Evolutionary conservation across 2,797 vertebrate species (phyloP).

Genomic region (Galaxias olidus): DNA sequence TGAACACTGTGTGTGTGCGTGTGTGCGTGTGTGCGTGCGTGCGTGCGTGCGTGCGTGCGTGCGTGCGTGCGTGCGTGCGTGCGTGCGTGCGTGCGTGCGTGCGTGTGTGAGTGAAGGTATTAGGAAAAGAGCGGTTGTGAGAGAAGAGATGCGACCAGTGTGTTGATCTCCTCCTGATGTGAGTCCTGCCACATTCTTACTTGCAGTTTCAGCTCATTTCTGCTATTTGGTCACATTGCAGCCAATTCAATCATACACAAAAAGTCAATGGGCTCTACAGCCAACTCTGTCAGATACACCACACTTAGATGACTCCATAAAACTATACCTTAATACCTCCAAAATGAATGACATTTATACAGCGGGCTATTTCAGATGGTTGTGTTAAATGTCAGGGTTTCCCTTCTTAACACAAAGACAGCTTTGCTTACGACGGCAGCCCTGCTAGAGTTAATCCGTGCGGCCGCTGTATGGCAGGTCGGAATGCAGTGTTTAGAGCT

Average conservation of each 20-base stretch:
- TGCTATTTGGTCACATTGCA: no score
- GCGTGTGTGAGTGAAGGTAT: neutral
- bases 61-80: slow-evolving; percentile 12
- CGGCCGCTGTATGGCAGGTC: slow-evolving; percentile 17
- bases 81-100: slow-evolving; percentile 11
- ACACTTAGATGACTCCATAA: no score
- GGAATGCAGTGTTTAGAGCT: slow-evolving; percentile 36
- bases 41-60: slow-evolving; percentile 10
- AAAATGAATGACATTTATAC: no score
- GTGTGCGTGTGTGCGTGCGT: neutral
- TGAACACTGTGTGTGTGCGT: neutral
- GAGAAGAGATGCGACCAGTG: neutral
- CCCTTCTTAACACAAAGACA: slow-evolving; percentile 14
- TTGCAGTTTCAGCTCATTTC: no score
- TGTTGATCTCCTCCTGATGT: no score
- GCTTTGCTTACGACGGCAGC: slow-evolving; percentile 52
- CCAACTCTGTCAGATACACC: no score
- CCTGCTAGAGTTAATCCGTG: slow-evolving; percentile 60
- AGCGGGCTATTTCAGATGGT: neutral
- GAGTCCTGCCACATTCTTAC: no score
- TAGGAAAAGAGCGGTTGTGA: no score
- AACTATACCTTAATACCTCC: no score
- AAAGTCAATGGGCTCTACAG: no score
- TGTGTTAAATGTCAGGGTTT: no score
- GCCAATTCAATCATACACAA: no score